Evolutionary conservation across 2,888 invertebrate genomes (phyloP).

Genomic region (Thecophora atra): DNA sequence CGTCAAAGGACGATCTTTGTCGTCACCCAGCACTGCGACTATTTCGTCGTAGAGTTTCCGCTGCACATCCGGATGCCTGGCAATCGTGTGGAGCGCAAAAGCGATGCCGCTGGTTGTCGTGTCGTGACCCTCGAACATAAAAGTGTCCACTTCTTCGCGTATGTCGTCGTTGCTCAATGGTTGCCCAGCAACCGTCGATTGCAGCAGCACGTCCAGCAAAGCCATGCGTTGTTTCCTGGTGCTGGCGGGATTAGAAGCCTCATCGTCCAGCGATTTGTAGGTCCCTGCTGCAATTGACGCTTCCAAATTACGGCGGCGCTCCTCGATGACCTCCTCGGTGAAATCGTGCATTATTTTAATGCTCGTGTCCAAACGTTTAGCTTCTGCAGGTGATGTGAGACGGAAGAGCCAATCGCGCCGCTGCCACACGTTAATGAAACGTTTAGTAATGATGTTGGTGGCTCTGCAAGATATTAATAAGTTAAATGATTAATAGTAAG

Average conservation of each 20-base stretch:
- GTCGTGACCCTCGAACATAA: conserved; percentile 68
- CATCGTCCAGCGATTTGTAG: conserved; percentile 16
- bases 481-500: not conserved
- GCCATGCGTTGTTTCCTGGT: conserved; percentile 72
- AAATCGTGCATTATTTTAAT: conserved; percentile 58
- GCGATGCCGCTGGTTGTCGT: conserved; percentile 59
- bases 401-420: conserved; percentile 55
- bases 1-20: conserved; percentile 45
- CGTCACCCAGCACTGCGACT: conserved; percentile 50
- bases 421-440: conserved; percentile 56
- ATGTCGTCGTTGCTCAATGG: conserved; percentile 71
- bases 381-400: conserved; percentile 47
- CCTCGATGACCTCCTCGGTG: conserved; percentile 54
- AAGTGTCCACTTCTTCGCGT: conserved; percentile 76
- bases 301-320: conserved; percentile 49
- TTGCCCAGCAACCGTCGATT: conserved; percentile 69
- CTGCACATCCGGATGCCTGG: conserved; percentile 56
- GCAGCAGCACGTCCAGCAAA: conserved; percentile 73
- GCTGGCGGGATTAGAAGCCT: conserved; percentile 50
- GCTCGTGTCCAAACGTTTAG: conserved; percentile 47
- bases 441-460: conserved; percentile 52
- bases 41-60: conserved; percentile 54
- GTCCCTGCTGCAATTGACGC: conserved; percentile 30
- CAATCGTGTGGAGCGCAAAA: conserved; percentile 55
- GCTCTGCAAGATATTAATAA: conserved; percentile 46